Base-by-base conservation (phyloP, 2,113 vertebrate species). In the Rousettus leschenaultii region DNA sequence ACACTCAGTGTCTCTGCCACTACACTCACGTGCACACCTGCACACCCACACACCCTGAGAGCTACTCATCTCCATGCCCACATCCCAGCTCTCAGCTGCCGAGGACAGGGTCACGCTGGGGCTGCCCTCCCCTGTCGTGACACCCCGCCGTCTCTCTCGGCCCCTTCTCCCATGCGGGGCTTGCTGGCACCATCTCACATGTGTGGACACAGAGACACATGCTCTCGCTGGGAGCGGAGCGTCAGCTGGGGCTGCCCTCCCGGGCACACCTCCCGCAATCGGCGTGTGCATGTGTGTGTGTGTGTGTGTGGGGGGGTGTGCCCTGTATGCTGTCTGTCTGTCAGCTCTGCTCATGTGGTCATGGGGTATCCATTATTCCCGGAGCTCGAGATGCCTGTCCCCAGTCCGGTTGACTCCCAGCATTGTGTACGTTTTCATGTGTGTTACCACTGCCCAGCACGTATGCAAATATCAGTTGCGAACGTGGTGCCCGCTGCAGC, bases 1-100 rank as follows among this genome's bases (percentile, higher is more conserved):
- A 91, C 70, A 70, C 74, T 75, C 86, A 22, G 38, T 15, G n/a
- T 87, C 79, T 94, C 95, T 90, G 92, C 71, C 92, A 84, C 79
- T 9, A 85, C 15, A 45, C 75, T 93, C 95, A 86, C 2, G 0
- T 84, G 96, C 94, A 93, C 38, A 86, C 89, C 91, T 92, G 89
- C 82, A 94, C 94, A 43, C 96, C 88, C 95, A 70, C 80, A 45
- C 89, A 28, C 43, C 55, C 26, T 7, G 53, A 89, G 82, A 89
- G 70, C 93, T 79, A 55, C 70, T 82, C 75, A 28, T 70, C 74
- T 92, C 59, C 3, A 2, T 65, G 61, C 26, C 45, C 71, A 55
- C 53, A 57, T 40, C 90, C 70, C 66, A 63, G 92, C 51, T 86
- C 86, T 48, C 28, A 48, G 89, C 89, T 79, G 75, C 78, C 6